Evolutionary conservation across 2,113 vertebrate species (phyloP).

Genomic region (Harpagus bidentatus): DNA sequence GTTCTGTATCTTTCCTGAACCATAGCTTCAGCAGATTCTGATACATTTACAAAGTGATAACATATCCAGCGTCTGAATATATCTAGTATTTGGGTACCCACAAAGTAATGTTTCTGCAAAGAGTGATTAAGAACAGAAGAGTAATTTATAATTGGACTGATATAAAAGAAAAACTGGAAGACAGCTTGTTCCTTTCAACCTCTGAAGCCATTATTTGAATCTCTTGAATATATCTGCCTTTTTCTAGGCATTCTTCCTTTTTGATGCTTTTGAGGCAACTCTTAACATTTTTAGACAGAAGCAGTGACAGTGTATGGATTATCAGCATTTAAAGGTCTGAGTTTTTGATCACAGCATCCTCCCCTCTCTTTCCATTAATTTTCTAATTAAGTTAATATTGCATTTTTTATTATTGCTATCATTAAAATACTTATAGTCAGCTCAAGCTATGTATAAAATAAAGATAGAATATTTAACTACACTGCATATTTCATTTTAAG

Average conservation of each 20-base stretch:
- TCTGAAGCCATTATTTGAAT: not conserved
- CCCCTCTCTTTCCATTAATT: constrained; percentile 48
- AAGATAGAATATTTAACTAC: not conserved
- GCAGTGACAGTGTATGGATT: constrained; percentile 26
- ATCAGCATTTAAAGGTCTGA: constrained; percentile 54
- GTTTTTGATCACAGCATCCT: constrained; percentile 61
- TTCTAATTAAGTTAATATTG: constrained; percentile 60
- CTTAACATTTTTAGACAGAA: not conserved
- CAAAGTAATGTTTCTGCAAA: constrained; percentile 28
- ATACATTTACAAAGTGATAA: not conserved
- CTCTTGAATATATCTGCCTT: not conserved
- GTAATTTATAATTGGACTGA: not conserved
- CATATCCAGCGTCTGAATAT: not conserved
- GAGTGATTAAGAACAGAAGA: not conserved
- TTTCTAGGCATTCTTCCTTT: not conserved
- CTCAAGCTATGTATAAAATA: not conserved
- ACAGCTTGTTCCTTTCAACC: not conserved
- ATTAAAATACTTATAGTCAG: not conserved
- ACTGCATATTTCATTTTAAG: constrained; percentile 1
- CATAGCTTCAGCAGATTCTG: not conserved
- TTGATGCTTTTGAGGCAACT: not conserved
- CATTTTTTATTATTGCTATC: constrained; percentile 46
- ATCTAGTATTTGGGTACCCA: not conserved
- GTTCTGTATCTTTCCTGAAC: not conserved
- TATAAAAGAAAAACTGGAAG: not conserved